These are phyloP conservation scores for Conger conger DNA, from an alignment of 2,113 vertebrate species.

Conservation along the genomic window DNA sequence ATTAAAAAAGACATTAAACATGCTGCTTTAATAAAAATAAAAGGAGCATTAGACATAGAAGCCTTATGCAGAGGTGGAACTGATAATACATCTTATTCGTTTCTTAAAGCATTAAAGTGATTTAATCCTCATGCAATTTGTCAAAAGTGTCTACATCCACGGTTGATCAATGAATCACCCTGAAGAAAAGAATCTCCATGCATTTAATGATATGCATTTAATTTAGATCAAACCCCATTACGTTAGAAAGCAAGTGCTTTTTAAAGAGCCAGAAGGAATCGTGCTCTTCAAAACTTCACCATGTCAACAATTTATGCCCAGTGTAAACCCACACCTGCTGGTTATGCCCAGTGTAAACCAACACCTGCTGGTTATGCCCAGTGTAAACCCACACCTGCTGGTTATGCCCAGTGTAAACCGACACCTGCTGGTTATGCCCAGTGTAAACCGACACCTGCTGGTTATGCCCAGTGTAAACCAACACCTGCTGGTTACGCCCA, in stretches of 20 bases:
- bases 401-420: too few relatives aligned
- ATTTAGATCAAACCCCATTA: background rate
- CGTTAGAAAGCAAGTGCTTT: background rate
- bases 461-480: too few relatives aligned
- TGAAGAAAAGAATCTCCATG: conserved; percentile 16
- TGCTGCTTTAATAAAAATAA: conserved; percentile 21
- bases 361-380: too few relatives aligned
- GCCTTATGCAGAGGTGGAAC: conserved; percentile 15
- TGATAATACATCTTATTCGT: conserved; percentile 25
- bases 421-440: too few relatives aligned
- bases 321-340: background rate
- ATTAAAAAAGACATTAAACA: background rate
- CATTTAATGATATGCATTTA: conserved; percentile 27
- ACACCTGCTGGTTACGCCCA: too few relatives aligned
- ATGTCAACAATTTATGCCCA: background rate
- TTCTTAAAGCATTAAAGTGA: conserved; percentile 27
- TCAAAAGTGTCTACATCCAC: conserved; percentile 6
- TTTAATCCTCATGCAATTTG: conserved; percentile 20
- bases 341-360: too few relatives aligned
- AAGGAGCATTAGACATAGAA: conserved; percentile 21
- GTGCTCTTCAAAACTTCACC: background rate
- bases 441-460: too few relatives aligned
- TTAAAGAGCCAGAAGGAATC: background rate
- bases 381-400: too few relatives aligned
- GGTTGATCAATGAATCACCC: conserved; percentile 18